Conservation (phyloP, 2,797 vertebrate genomes). For the Gobionotothen gibberifrons region DNA sequence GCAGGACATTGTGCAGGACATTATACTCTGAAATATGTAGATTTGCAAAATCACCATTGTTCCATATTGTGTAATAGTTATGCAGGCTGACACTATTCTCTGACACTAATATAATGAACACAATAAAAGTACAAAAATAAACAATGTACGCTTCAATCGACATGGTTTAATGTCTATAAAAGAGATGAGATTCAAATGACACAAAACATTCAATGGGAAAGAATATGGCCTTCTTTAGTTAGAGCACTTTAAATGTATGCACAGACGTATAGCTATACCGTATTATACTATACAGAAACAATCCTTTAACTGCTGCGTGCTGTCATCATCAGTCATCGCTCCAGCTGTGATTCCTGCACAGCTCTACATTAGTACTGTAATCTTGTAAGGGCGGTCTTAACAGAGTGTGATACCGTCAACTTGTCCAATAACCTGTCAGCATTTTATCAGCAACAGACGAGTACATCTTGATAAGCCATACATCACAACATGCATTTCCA, state of each 20-base stretch:
- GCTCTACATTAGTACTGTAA: conserved; percentile 8
- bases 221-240: neutral
- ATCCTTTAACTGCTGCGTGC: neutral
- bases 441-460: neutral
- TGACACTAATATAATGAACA: neutral
- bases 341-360: conserved; percentile 10
- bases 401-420: neutral
- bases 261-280: neutral
- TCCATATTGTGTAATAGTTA: neutral
- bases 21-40: neutral
- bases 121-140: neutral
- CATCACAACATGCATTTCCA: neutral
- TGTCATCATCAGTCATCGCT: neutral
- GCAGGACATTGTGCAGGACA: neutral
- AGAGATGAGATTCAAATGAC: neutral
- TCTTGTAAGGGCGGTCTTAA: conserved; percentile 18
- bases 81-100: neutral
- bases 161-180: neutral
- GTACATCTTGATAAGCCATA: neutral
- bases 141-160: neutral
- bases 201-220: too few species aligned
- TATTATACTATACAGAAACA: too few species aligned
- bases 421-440: neutral
- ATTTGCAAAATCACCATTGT: neutral
- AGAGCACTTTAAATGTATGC: neutral